Conservation (phyloP, 2,113 vertebrate genomes). For the Helogale parvula region DNA sequence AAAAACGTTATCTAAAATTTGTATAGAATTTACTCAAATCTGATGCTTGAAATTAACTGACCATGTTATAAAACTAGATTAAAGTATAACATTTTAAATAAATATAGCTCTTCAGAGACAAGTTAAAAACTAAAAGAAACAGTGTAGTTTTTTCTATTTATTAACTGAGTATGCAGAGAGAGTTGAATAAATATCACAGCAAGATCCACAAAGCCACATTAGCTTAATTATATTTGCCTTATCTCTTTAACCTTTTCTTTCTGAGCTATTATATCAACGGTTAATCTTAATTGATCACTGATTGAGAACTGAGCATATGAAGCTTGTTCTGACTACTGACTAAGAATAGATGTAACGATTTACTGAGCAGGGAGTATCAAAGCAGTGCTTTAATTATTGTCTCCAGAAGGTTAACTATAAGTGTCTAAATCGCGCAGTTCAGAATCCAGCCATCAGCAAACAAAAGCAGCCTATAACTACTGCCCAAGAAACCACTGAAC, state of each 20-base stretch:
- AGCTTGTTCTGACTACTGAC: neutral
- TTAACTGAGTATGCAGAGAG: neutral
- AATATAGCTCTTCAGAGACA: neutral
- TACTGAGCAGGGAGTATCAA: neutral
- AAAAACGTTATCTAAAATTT: neutral
- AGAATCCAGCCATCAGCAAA: neutral
- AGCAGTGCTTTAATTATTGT: neutral
- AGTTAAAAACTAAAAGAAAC: neutral
- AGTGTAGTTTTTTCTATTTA: neutral
- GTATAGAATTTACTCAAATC: neutral
- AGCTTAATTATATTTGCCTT: constrained; percentile 2
- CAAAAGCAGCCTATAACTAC: neutral
- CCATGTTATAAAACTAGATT: neutral
- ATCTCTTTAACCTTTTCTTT: constrained; percentile 28
- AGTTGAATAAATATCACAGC: constrained; percentile 6
- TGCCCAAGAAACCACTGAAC: constrained; percentile 35
- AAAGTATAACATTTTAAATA: neutral
- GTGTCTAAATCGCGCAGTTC: neutral
- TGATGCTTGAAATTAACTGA: neutral
- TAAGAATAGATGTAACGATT: neutral
- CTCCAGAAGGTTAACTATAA: neutral
- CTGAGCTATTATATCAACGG: neutral
- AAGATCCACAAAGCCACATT: neutral
- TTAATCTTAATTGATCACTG: constrained; percentile 40
- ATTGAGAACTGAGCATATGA: neutral